These are phyloP conservation scores for Eulemur macaco DNA, from an alignment of 2,113 vertebrate species.

Conservation along the genomic window DNA sequence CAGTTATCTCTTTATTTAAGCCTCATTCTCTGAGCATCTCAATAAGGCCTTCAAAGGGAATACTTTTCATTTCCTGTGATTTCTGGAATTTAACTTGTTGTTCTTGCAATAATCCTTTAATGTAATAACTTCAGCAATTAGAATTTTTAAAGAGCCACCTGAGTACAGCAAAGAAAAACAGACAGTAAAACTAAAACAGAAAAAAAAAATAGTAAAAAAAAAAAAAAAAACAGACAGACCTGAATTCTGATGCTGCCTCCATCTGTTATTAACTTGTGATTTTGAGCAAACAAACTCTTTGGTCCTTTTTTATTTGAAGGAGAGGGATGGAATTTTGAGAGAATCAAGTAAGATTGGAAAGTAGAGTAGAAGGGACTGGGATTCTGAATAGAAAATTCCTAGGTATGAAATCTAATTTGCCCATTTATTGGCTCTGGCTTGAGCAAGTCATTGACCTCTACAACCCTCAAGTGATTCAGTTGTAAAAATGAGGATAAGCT, in stretches of 20 bases:
- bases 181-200: background rate
- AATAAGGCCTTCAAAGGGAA: background rate
- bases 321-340: background rate
- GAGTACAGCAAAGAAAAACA: background rate
- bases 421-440: background rate
- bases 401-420: background rate
- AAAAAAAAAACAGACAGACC: background rate
- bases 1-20: slow-evolving; percentile 38
- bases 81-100: slow-evolving; percentile 22
- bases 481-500: background rate
- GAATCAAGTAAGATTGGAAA: background rate
- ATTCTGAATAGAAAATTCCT: background rate
- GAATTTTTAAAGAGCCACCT: background rate
- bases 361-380: background rate
- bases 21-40: background rate
- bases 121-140: background rate
- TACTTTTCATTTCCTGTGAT: background rate
- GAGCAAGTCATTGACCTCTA: background rate
- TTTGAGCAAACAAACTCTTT: background rate
- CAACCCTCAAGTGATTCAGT: background rate
- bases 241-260: background rate
- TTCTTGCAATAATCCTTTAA: slow-evolving; percentile 15
- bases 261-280: background rate
- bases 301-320: background rate
- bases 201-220: background rate